Percentiles rank a stretch among this genome's conserved stretches.
These are phyloP conservation scores for Catalaphyllia jardinei DNA, from an alignment of 64 coral and sea anemone genomes.

Conservation along the genomic window DNA sequence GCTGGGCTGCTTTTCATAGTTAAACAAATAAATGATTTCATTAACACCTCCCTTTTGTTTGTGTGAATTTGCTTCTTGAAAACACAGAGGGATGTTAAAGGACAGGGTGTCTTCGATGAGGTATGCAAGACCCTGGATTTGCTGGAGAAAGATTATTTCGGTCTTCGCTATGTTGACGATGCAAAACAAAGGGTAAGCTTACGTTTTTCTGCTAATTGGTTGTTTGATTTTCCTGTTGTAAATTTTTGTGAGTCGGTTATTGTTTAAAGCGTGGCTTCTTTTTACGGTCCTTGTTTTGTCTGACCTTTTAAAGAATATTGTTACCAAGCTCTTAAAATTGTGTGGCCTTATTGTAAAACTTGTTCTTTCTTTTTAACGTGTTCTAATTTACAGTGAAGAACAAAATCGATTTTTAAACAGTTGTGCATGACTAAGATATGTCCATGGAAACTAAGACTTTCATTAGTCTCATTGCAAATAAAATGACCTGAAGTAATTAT, in stretches of 20 bases:
- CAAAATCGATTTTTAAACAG: neutral
- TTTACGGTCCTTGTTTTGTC: neutral
- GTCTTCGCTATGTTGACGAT: constrained; percentile 72
- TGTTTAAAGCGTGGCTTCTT: neutral
- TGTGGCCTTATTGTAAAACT: neutral
- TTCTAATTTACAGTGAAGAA: neutral
- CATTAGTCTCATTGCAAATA: neutral
- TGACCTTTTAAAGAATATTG: neutral
- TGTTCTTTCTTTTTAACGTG: neutral
- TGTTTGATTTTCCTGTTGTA: too few species aligned
- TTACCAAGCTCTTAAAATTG: neutral
- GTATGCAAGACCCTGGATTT: constrained; percentile 67
- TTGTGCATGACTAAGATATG: neutral
- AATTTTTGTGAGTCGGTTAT: neutral
- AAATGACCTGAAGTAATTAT: neutral
- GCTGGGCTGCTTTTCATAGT: neutral
- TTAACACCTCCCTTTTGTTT: neutral
- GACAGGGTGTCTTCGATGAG: constrained; percentile 57
- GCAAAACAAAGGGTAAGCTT: constrained; percentile 72
- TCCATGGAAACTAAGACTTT: neutral
- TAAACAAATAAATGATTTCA: neutral
- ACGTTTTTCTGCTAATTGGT: neutral
- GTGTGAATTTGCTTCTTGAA: neutral
- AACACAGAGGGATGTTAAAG: constrained; percentile 65
- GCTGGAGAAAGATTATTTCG: constrained; percentile 87